phyloP scores from a whole-genome alignment of 53 echinoderm and acorn worm genomes.

The Crossaster papposus region DNA sequence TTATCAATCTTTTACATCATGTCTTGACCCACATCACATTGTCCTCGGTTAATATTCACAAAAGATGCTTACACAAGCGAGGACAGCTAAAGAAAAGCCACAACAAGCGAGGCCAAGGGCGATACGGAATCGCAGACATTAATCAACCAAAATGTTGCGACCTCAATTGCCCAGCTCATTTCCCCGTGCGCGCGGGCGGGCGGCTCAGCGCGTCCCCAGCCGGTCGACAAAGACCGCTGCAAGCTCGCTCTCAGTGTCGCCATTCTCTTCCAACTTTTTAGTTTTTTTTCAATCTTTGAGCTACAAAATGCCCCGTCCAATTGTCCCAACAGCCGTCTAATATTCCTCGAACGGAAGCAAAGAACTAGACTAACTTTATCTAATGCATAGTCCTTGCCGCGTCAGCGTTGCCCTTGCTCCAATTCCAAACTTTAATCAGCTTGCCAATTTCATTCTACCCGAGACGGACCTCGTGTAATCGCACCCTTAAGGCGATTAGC shows the following conservation, averaged over 20 bases:
- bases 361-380: no score
- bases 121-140: not conserved
- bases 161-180: not conserved
- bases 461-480: no score
- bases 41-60: slow-evolving; percentile 3
- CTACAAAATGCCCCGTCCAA: not conserved
- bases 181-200: not conserved
- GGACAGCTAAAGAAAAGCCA: not conserved
- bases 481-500: no score
- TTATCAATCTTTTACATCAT: slow-evolving; percentile 1
- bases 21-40: not conserved
- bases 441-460: no score
- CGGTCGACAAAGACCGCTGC: not conserved
- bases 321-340: no score
- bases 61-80: not conserved
- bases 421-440: no score
- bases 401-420: no score
- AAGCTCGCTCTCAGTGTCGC: not conserved
- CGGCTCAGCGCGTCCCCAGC: not conserved
- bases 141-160: slow-evolving; percentile 7
- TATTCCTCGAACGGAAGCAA: no score
- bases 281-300: not conserved
- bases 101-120: not conserved
- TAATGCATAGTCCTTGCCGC: no score
- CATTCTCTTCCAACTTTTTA: not conserved